Base-by-base conservation (phyloP, 1,140 invertebrate genomes). In the Acyrthosiphon pisum region DNA sequence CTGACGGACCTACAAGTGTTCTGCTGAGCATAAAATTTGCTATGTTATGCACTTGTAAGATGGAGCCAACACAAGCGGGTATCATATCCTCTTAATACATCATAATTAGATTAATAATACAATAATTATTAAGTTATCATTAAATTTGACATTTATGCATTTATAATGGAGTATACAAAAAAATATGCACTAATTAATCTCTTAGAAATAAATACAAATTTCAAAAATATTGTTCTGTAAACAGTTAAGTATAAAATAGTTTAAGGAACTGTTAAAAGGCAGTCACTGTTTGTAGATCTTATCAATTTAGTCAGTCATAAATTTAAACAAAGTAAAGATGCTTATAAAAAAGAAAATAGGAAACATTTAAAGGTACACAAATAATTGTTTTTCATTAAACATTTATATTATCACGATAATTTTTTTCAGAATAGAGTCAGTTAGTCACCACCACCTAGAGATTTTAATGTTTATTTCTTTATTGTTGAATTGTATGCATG, bases 241-340 rank as follows among this genome's bases (percentile, higher is more conserved):
- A 88, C 11, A 50, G 26, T 48, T 7, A n/a, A 18, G 44, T 50
- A 48, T 83, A 83, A 81, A 35, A n/a, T 60, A 60, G 60, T 60
- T 90, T 41, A 41, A 89, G 48, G 48, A 89, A 89, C 87, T 37
- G 35, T 89, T 50, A 14, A 89, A 60, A 90, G 11, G 37, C 53
- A 90, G 88, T 90, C 6, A 7, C 22, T 1, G 23, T 60, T 30
- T 30, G 23, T 30, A 90, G 26, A 90, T 41, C 88, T 90, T 90
- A 89, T 37, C 4, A 60, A 90, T 68, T 68, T n/a, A 90, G 41
- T 90, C 88, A 90, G 89, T 90, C 89, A 41, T n/a, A 30, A 68
- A 22, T 60, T 90, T 44, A 90, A 60, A 41, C 41, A 88, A 56
- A 14, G 20, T 89, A 37, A 89, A 88, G 53, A 44, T 86, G 48